Evolutionary conservation across 2,797 vertebrate species (phyloP), one percentile per base, ranked within the genome.

Genomic region (Pyrrhura leucotis): DNA sequence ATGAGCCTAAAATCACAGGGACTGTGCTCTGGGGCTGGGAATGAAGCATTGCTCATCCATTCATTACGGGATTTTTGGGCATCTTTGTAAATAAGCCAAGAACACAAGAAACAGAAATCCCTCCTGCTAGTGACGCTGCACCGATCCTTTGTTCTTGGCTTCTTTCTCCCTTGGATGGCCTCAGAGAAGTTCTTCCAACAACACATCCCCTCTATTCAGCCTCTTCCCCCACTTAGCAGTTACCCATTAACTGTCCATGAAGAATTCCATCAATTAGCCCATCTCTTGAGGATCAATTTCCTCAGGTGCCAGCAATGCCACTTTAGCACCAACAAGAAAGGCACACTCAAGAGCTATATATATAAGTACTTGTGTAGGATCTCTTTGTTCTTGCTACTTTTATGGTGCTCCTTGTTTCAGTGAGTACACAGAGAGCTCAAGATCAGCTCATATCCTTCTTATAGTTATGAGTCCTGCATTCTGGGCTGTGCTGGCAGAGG

Each of bases 131-230:
- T 95, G 96, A 93, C 88, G 82, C 90, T 93, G 80, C 90, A 63
- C 93, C 95, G 67, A 94, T 72, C 91, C 93, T 95, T 94, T 90
- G 77, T 86, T 95, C 93, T 90, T 87, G 80, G 90, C 89, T 75
- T 59, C 91, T 84, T 87, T 44, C 83, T 94, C 80, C 73, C 77
- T 91, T 29, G 40, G 19, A 82, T 73, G 40, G 85, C 90, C 80
- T 66, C 67, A 39, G 80, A 91, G 71, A 76, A 82, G 63, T 48
- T 91, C 50, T 86, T 89, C 76, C 35, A 63, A 29, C 35, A 84
- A 8, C 77, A 61, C 72, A 77, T 17, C 6, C 17, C 11, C 54
- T 13, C 63, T 78, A 21, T 67, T 68, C 67, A 63, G 61, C 45
- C 74, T 88, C 66, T 84, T 40, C 68, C 50, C 69, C 28, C 54